Evolutionary conservation across 2,888 invertebrate species (phyloP).

Genomic region (Volucella zonaria): DNA sequence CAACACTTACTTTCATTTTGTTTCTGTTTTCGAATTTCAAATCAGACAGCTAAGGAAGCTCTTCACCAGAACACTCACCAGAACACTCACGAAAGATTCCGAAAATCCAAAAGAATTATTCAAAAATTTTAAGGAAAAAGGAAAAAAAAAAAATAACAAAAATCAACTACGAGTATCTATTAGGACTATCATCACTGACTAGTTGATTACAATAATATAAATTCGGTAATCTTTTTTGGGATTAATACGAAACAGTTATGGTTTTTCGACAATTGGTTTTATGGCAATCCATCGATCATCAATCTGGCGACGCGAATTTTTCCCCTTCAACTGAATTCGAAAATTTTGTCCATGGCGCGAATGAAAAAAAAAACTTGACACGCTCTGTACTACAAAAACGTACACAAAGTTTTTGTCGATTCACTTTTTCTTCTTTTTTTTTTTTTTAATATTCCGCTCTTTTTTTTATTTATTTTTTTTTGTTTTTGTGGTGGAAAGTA

Average conservation of each 20-base stretch:
- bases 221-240: slow-evolving; percentile 39
- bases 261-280: slow-evolving; percentile 47
- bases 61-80: too few species aligned
- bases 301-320: slow-evolving; percentile 68
- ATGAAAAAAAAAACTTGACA: slow-evolving; percentile 35
- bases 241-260: slow-evolving; percentile 37
- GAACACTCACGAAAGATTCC: too few species aligned
- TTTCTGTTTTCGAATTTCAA: neutral
- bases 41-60: neutral
- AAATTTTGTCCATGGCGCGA: slow-evolving; percentile 50
- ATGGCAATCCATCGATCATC: slow-evolving; percentile 70
- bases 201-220: neutral
- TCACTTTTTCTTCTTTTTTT: slow-evolving; percentile 12
- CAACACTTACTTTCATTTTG: slow-evolving; percentile 43
- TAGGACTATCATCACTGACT: too few species aligned
- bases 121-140: neutral
- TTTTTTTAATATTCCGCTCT: slow-evolving; percentile 9
- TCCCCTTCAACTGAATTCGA: slow-evolving; percentile 61
- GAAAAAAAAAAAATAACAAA: neutral
- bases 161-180: neutral
- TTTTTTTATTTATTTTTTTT: slow-evolving; percentile 22
- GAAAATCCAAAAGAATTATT: neutral
- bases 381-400: slow-evolving; percentile 7
- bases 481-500: slow-evolving; percentile 9
- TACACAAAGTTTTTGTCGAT: neutral